Base-by-base conservation (phyloP, 2,797 vertebrate species). In the Botia kubotai region DNA sequence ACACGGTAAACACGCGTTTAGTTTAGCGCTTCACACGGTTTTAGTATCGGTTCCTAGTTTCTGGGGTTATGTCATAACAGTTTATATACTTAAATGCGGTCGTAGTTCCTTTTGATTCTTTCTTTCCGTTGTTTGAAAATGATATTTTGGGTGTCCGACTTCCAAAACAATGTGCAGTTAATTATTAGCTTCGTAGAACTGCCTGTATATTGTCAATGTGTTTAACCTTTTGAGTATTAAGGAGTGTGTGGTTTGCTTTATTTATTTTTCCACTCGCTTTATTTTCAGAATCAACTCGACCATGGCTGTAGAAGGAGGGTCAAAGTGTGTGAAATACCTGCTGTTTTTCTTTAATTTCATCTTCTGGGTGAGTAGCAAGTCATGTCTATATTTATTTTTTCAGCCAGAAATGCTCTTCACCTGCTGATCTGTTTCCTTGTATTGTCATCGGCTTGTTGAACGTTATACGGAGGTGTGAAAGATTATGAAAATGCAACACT, bases 261-360 rank as follows among this genome's bases (percentile, higher is more conserved):
- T 4, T 43, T 75, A 19, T 79, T 69, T 82, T 10, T 46, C 23
- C 17, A 39, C 76, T 46, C 1, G 2, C n/a, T 76, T 67, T 72
- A 0, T 77, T 75, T 77, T 10, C 81, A 92, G 91, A 86, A 85
- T 82, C 12, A 26, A 65, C 86, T 85, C 75, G 4, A 72, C 36
- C 89, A 97, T 97, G 96, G 93, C 87, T 82, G 89, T 97, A 6
- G 95, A 94, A 84, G 95, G 96, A 60, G 95, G 94, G 72, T 93
- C 96, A 93, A 96, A 94, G 74, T 96, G 94, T 67, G 91, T 98
- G 81, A 97, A 97, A 90, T 95, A 87, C 81, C 87, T 97, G 81
- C 85, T 97, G 50, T 96, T 97, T 87, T 72, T 96, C 26, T 95
- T 96, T 80, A 96, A 97, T 92, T 93, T 97, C 83, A 89, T 95